Percentiles rank a stretch among this genome's conserved stretches.
Conservation (phyloP, 2,113 vertebrate species). For the Labeo catla region DNA sequence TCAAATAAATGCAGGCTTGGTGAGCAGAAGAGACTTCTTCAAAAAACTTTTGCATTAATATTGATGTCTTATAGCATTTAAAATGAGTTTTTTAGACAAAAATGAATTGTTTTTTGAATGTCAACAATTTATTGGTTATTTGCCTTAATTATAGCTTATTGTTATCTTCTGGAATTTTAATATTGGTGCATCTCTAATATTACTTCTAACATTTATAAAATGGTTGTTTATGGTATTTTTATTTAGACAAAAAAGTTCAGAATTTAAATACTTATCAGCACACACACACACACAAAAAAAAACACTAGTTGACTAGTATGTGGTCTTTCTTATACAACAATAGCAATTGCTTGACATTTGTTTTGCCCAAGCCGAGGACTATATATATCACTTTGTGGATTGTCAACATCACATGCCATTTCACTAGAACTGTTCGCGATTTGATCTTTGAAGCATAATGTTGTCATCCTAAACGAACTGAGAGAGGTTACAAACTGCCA, state of each 20-base stretch:
- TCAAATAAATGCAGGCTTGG: too few relatives aligned
- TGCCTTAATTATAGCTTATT: too few relatives aligned
- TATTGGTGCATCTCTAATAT: not conserved
- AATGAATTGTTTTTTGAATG: too few relatives aligned
- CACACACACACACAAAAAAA: too few relatives aligned
- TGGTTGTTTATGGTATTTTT: not conserved
- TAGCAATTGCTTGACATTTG: not conserved
- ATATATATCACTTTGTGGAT: not conserved
- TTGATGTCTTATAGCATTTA: too few relatives aligned
- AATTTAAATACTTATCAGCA: not conserved
- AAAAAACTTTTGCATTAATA: too few relatives aligned
- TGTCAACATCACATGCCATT: conserved; percentile 7
- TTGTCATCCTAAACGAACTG: conserved; percentile 1
- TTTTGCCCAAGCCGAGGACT: not conserved
- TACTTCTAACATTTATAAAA: not conserved
- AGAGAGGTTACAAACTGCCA: not conserved
- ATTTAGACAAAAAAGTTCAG: not conserved
- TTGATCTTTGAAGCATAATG: not conserved
- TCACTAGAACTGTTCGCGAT: not conserved
- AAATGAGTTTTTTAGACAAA: too few relatives aligned
- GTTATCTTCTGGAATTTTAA: not conserved
- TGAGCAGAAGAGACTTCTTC: too few relatives aligned
- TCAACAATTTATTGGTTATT: too few relatives aligned
- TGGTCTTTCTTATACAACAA: not conserved
- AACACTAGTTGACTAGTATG: not conserved